A percentile compares a stretch with the other conserved stretches of the same genome.
Conservation (phyloP, 2,888 invertebrate species). For the Arrhopalites spinosus region DNA sequence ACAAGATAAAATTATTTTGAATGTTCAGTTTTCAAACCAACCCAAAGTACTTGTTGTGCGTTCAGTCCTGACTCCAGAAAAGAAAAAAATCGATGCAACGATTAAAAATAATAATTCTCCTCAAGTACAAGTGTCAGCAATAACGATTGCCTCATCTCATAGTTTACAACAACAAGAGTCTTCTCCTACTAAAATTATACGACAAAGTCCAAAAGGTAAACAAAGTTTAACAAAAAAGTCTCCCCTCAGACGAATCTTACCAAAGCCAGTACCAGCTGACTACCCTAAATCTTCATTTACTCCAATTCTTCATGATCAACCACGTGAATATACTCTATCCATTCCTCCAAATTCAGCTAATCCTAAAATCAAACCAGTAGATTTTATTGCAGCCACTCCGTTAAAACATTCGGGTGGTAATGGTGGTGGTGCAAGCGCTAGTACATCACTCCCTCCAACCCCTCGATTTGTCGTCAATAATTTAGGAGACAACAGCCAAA, state of each 20-base stretch:
- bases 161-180: too few species aligned
- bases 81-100: too few species aligned
- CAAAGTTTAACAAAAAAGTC: neutral
- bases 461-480: slow-evolving; percentile 12
- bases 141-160: neutral
- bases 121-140: too few species aligned
- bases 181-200: neutral
- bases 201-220: neutral
- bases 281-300: slow-evolving; percentile 20
- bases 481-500: slow-evolving; percentile 2
- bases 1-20: too few species aligned
- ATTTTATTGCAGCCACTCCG: neutral
- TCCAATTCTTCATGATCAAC: neutral
- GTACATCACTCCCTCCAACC: slow-evolving; percentile 22
- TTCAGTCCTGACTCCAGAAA: too few species aligned
- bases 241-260: slow-evolving; percentile 22
- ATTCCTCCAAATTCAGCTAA: neutral
- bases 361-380: neutral
- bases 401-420: neutral
- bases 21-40: too few species aligned
- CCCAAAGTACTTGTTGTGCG: too few species aligned
- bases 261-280: slow-evolving; percentile 32
- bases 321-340: neutral
- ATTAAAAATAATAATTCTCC: too few species aligned
- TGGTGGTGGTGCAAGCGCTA: neutral